Base-by-base conservation (phyloP, 2,888 invertebrate genomes). In the Tridacna gigas region DNA sequence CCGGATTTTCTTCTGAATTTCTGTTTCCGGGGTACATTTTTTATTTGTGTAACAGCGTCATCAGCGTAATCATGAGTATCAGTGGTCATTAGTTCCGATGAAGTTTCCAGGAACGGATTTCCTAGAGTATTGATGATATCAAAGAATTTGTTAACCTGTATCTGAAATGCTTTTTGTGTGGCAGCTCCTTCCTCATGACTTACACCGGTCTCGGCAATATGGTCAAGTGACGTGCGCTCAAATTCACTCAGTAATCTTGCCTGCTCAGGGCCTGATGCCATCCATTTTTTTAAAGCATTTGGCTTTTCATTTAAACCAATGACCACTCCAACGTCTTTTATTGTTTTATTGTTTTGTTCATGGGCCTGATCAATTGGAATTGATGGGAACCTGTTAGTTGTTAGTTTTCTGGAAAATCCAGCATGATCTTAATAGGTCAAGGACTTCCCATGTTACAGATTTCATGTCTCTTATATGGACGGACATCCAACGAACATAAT, bases 351-450 rank as follows among this genome's bases (percentile, higher is more conserved):
- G 75, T 79, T 82, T 63, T n/a, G n/a, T n/a, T n/a, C n/a, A n/a
- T n/a, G n/a, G n/a, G n/a, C n/a, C n/a, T n/a, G n/a, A n/a, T n/a
- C 85, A 66, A 89, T 85, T 20, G 89, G 86, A 74, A 88, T 83
- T 66, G 77, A 66, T 22, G 86, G 89, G 65, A 86, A 89, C n/a
- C 67, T 71, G 18, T 71, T n/a, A n/a, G n/a, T n/a, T 71, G 12
- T 63, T 73, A 22, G 88, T 86, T 74, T 91, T 91, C 37, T 84
- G 69, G 0, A 89, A 80, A 25, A 83, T 80, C 20, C 86, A 86
- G 22, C 89, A 87, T 22, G 74, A 77, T 11, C 80, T 13, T 79
- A 89, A 89, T 47, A 86, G 82, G 1, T 15, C 15, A 12, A 79
- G 77, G 15, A 91, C 25, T 26, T 79, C 47, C 56, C 82, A 13